phyloP scores from a whole-genome alignment of 2,797 vertebrate species.

The Rhodeus uyekii region DNA sequence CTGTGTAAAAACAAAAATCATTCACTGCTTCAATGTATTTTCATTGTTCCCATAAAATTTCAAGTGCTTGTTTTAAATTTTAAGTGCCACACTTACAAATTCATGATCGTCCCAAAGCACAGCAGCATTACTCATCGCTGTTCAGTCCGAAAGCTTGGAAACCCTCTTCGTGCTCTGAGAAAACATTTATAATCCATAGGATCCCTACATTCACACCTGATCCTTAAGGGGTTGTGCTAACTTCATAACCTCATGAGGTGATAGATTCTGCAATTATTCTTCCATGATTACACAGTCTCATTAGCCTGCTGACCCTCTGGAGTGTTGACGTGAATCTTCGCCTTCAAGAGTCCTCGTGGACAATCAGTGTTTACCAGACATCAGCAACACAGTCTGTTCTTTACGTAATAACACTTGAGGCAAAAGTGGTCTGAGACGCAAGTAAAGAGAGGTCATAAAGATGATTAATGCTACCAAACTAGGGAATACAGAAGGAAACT shows the following conservation, averaged over 20 bases:
- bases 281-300: slow-evolving; percentile 52
- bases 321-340: slow-evolving; percentile 35
- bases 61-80: slow-evolving; percentile 31
- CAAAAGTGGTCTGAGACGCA: slow-evolving; percentile 27
- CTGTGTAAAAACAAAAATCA: neutral
- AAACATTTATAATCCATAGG: neutral
- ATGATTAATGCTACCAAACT: slow-evolving; percentile 8
- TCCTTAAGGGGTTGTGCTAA: slow-evolving; percentile 31
- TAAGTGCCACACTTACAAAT: slow-evolving; percentile 27
- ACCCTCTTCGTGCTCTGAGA: neutral
- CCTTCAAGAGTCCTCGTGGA: slow-evolving; percentile 28
- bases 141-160: neutral
- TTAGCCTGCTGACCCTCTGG: slow-evolving; percentile 47
- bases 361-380: slow-evolving; percentile 34
- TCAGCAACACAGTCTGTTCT: slow-evolving; percentile 1
- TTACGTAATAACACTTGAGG: slow-evolving; percentile 41
- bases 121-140: neutral
- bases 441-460: slow-evolving; percentile 15
- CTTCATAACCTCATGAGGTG: slow-evolving; percentile 35
- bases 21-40: slow-evolving; percentile 4
- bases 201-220: slow-evolving; percentile 8
- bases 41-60: slow-evolving; percentile 10
- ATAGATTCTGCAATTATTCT: slow-evolving; percentile 45
- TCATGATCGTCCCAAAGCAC: slow-evolving; percentile 4
- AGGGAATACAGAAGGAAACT: slow-evolving; percentile 5